Conservation (phyloP, 2,888 invertebrate species). For the Lithophane semibrunnea region DNA sequence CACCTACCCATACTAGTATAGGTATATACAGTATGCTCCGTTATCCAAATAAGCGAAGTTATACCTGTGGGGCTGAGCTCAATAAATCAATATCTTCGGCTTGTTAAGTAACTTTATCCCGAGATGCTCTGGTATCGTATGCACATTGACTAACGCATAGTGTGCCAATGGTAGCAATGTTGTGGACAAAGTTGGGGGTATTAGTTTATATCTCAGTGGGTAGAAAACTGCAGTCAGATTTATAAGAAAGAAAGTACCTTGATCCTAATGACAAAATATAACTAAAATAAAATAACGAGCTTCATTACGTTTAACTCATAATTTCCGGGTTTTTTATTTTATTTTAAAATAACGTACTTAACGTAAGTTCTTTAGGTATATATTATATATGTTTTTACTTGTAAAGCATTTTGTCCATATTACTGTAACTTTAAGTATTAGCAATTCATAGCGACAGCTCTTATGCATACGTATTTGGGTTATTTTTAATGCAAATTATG, state of each 20-base stretch:
- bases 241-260: neutral
- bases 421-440: neutral
- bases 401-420: neutral
- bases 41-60: slow-evolving; percentile 68
- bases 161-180: slow-evolving; percentile 44
- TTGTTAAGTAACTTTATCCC: slow-evolving; percentile 85
- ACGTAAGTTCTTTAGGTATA: neutral
- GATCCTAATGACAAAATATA: neutral
- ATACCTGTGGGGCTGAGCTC: slow-evolving; percentile 81
- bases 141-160: slow-evolving; percentile 76
- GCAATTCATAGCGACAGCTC: neutral
- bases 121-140: slow-evolving; percentile 81
- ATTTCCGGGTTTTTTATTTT: too few species aligned
- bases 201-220: neutral
- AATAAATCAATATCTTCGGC: slow-evolving; percentile 86
- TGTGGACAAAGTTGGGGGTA: slow-evolving; percentile 38
- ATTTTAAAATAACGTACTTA: neutral
- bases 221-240: neutral
- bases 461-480: neutral
- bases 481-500: neutral
- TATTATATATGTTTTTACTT: neutral
- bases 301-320: neutral
- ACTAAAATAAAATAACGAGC: neutral
- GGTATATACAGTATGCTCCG: slow-evolving; percentile 32
- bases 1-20: neutral